Percentiles rank a stretch among this genome's conserved stretches.
Evolutionary conservation across 2,113 vertebrate species (phyloP).

Genomic region (Siphamia tubifer): DNA sequence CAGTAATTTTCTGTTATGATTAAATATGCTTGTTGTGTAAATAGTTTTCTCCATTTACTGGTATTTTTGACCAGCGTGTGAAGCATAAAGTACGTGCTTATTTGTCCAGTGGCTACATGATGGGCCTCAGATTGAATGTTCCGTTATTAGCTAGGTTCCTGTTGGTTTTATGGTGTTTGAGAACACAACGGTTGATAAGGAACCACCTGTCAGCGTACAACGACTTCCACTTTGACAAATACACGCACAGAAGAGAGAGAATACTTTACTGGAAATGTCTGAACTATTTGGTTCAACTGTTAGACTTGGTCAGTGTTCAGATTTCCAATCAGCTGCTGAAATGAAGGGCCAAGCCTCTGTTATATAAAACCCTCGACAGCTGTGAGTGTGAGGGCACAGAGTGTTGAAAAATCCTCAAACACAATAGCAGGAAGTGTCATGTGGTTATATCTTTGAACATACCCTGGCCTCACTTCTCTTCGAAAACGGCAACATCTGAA

Average conservation of each 20-base stretch:
- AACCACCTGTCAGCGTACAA: conserved; percentile 36
- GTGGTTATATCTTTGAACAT: conserved; percentile 35
- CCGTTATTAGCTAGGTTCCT: conserved; percentile 54
- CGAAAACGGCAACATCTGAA: background rate
- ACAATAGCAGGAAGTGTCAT: conserved; percentile 70
- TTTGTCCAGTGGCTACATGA: conserved; percentile 10
- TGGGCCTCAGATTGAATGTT: conserved; percentile 5
- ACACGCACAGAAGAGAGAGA: background rate
- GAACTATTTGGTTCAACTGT: background rate
- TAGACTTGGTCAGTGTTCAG: no score
- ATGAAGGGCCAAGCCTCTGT: background rate
- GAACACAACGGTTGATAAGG: conserved; percentile 51
- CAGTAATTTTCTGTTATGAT: background rate
- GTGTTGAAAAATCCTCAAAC: conserved; percentile 38
- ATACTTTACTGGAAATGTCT: background rate
- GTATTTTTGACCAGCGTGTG: background rate
- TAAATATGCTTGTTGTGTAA: background rate
- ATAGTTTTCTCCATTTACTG: background rate
- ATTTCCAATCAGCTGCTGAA: background rate
- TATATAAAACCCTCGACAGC: conserved; percentile 40
- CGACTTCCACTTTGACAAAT: background rate
- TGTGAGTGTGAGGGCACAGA: background rate
- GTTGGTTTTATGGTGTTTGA: conserved; percentile 66
- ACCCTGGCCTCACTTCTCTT: conserved; percentile 7
- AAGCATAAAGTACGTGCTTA: background rate